Evolutionary conservation across 2,888 invertebrate species (phyloP).

Genomic region (Apomyelois bistriatella): DNA sequence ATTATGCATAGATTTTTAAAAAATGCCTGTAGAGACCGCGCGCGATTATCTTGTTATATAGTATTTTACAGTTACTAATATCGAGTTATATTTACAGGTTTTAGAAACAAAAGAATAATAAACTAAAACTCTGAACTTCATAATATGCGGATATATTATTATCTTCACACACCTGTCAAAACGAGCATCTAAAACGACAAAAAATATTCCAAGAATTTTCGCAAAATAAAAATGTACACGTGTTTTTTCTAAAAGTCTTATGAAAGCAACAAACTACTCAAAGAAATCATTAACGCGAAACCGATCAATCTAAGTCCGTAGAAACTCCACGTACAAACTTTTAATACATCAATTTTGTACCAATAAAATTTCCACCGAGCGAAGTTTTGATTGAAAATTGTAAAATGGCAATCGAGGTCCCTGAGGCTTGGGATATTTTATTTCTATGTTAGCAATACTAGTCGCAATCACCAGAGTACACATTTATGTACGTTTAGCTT

Average conservation of each 20-base stretch:
- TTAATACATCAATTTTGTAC: slow-evolving; percentile 9
- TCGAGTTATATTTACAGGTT: too few relatives aligned
- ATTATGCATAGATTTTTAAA: too few relatives aligned
- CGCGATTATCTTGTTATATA: too few relatives aligned
- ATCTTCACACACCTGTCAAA: too few relatives aligned
- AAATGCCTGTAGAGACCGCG: too few relatives aligned
- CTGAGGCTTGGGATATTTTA: slow-evolving; percentile 16
- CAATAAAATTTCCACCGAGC: slow-evolving; percentile 3
- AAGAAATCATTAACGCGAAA: slow-evolving; percentile 2
- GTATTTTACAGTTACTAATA: too few relatives aligned
- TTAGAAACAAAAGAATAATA: too few relatives aligned
- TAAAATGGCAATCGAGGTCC: background rate
- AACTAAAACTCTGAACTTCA: too few relatives aligned
- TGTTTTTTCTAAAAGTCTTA: background rate
- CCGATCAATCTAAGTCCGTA: slow-evolving; percentile 3
- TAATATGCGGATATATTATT: too few relatives aligned
- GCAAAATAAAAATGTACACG: too few relatives aligned
- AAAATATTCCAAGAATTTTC: too few relatives aligned
- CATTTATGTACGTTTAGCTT: slow-evolving; percentile 63
- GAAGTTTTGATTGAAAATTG: slow-evolving; percentile 12
- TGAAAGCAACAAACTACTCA: background rate
- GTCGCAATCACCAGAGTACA: slow-evolving; percentile 67
- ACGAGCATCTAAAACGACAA: too few relatives aligned
- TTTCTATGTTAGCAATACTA: slow-evolving; percentile 30
- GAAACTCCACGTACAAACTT: slow-evolving; percentile 6